Base-by-base conservation (phyloP, 1,140 invertebrate genomes). In the Ptiloglossa arizonensis region DNA sequence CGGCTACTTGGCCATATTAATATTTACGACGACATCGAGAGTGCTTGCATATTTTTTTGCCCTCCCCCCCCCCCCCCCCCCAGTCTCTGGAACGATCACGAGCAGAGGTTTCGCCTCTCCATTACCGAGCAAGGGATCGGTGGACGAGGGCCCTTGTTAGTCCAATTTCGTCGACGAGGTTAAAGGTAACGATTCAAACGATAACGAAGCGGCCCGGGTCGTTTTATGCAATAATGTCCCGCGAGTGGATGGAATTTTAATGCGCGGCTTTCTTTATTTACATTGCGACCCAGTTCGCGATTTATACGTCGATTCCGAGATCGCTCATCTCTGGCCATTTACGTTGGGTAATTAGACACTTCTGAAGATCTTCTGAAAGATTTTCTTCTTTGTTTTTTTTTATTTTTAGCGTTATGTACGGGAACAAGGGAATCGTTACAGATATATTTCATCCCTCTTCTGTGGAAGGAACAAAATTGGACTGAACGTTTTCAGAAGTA, bases 111-210 rank as follows among this genome's bases (percentile, higher is more conserved):
- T 54, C 27, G 38, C 1, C 19, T 9, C 41, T n/a, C 54, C 17
- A 22, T 41, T 41, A 5, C 48, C n/a, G n/a, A n/a, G n/a, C n/a
- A n/a, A n/a, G n/a, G n/a, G n/a, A n/a, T n/a, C n/a, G n/a, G n/a
- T n/a, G n/a, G n/a, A 5, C n/a, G 17, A 4, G 4, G 19, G 63
- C 46, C 29, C 50, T n/a, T 75, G 50, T 56, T 67, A 57, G 56
- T 57, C 48, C 15, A 64, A 72, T 64, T 64, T 38, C 3, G 4
- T n/a, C 13, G 22, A n/a, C 35, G n/a, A 46, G 72, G 72, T 57
- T 57, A 57, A 75, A 67, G 41, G 72, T 57, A 67, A 64, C 63
- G 72, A 76, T 76, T 70, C 66, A 70, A 69, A 76, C 48, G 74
- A 76, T 70, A 67, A 76, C 74, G 66, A 76, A 38, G 54, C 64